Base-by-base conservation (phyloP, 2,797 vertebrate genomes). In the Natrix natrix region DNA sequence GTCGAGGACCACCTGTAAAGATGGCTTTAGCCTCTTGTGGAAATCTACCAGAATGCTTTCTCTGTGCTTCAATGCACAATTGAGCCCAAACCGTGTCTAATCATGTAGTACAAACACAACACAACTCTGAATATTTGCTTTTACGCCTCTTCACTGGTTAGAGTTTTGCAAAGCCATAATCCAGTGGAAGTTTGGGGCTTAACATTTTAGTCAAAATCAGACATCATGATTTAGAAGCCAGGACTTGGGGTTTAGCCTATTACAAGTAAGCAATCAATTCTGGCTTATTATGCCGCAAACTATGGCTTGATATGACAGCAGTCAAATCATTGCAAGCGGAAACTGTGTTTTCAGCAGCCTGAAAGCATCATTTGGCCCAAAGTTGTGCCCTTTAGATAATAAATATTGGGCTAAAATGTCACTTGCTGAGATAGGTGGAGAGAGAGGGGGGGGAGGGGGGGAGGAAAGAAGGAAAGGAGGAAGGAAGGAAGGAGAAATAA, bases 381-480 rank as follows among this genome's bases (percentile, higher is more conserved):
- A 69, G 22, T 2, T 24, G 2, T 69, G 28, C 0, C 37, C 37
- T 74, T 74, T 74, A 37, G 37, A 8, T 8, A 37, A 37, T 3
- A 74, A 32, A 74, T 74, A 74, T 5, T 74, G 3, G n/a, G 1
- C 32, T 74, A 37, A 17, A 20, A 8, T 24, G 32, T n/a, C 12
- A 28, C 5, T 57, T 59, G n/a, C 32, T 32, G 56, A 24, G 56
- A 12, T 10, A 11, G n/a, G 17, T 1, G 16, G n/a, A 2, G n/a
- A 1, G 61, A 28, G 11, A 1, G 61, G 2, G 24, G 2, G 24
- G 24, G 0, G 26, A 66, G 28, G 0, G 26, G n/a, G 12, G 1
- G 26, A n/a, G 14, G 14, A 13, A 55, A 20, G 52, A 8, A n/a
- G 26, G 37, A 3, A 32, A 2, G 5, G 6, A 78, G 69, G 1